Evolutionary conservation across 1,140 invertebrate species (phyloP), one percentile per base, ranked within the genome.

Genomic region (Drosophila baimaii): DNA sequence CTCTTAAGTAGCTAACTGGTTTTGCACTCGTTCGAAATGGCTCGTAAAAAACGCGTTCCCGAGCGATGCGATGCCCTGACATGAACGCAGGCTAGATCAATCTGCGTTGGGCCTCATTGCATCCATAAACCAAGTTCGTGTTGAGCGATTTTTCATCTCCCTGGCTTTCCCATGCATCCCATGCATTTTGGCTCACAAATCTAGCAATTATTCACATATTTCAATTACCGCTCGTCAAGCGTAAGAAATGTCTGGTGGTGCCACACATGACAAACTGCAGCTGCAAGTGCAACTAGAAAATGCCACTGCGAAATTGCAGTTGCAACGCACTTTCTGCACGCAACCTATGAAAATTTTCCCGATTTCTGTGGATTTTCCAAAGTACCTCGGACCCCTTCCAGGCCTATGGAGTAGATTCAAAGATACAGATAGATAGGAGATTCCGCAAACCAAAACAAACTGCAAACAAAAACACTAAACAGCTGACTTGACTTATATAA

Each of bases 211-310:
- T 77, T 77, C 74, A 77, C 63, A 86, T 86, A 82, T 86, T 86
- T 86, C 79, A 79, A 86, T 86, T 78, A 78, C 44, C 46, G 77
- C 73, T 85, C 68, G 77, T 73, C 77, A 69, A 80, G 81, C 77
- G 73, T 76, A 86, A 65, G 57, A 82, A 72, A 69, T 80, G 63
- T 66, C 56, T 77, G 69, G 58, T 81, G 46, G n/a, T n/a, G 82
- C 43, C 59, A 70, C 78, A 81, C 74, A 82, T 85, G 81, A 85
- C 74, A 88, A 85, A 82, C 79, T 81, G 81, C 81, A 85, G 81
- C 81, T 85, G 81, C 81, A 72, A 80, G 44, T 59, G 72, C 73
- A 23, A 68, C 41, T 31, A 58, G 51, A 27, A 33, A 55, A 44
- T 59, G 68, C 57, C 46, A 61, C 23, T 43, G 62, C 27, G 27